These are phyloP conservation scores for Oxytorus armatus DNA, from an alignment of 2,888 invertebrate genomes.

Conservation along the genomic window DNA sequence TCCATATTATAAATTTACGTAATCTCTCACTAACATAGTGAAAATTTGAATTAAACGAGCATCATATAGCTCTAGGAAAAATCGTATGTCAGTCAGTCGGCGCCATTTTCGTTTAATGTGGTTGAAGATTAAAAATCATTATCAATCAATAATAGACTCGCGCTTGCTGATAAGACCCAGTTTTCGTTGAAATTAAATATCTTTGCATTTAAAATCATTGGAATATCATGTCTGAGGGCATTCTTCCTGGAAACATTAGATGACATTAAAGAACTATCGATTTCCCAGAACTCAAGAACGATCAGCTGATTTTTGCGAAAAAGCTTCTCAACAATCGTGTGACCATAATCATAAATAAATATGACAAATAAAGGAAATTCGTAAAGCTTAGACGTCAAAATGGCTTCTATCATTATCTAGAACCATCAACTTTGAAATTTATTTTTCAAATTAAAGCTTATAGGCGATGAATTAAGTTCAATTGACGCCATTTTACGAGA, in stretches of 20 bases:
- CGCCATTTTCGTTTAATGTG: conserved; percentile 63
- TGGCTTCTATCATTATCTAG: background rate
- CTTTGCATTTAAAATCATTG: too few species aligned
- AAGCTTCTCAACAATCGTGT: too few species aligned
- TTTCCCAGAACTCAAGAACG: too few species aligned
- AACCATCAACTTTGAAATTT: background rate
- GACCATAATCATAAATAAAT: too few species aligned
- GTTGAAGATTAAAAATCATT: conserved; percentile 32
- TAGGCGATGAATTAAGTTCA: conserved; percentile 4
- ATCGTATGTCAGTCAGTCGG: conserved; percentile 50
- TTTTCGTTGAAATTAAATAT: too few species aligned
- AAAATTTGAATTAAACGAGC: conserved; percentile 31
- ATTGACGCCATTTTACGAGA: conserved; percentile 56
- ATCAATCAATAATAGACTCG: conserved; percentile 12
- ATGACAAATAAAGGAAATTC: background rate
- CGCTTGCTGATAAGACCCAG: background rate
- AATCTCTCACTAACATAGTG: conserved; percentile 45
- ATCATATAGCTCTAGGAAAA: conserved; percentile 2
- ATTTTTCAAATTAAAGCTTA: background rate
- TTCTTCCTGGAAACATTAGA: too few species aligned
- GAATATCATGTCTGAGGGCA: too few species aligned
- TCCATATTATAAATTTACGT: conserved; percentile 64
- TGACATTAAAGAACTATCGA: background rate
- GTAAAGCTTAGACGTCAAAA: background rate
- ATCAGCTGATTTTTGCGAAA: too few species aligned